Percentiles rank a stretch among this genome's conserved stretches.
Evolutionary conservation across 2,888 invertebrate species (phyloP).

Genomic region (Ichneumoninae sp.): DNA sequence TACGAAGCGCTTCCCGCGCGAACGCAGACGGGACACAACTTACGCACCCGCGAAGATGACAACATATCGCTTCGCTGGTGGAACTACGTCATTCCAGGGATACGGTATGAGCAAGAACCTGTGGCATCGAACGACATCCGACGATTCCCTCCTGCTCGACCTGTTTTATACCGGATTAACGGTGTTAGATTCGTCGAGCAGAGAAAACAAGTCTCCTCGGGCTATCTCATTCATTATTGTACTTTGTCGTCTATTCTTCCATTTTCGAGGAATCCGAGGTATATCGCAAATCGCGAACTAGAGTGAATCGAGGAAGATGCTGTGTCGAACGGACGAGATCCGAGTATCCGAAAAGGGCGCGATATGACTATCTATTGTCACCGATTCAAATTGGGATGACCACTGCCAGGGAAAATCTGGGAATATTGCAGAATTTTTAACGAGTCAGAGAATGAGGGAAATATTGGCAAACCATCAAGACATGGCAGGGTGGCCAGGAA

Average conservation of each 20-base stretch:
- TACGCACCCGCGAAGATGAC: conserved; percentile 57
- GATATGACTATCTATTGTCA: background rate
- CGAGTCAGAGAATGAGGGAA: background rate
- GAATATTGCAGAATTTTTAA: no score
- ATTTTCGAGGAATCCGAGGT: conserved; percentile 9
- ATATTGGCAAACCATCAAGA: background rate
- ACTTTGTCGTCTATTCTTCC: conserved; percentile 26
- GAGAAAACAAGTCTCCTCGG: conserved; percentile 64
- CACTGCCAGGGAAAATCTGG: no score
- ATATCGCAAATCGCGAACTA: conserved; percentile 62
- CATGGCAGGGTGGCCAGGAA: no score
- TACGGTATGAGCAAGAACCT: conserved; percentile 13
- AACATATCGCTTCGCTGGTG: conserved; percentile 44
- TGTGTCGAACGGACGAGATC: conserved; percentile 44
- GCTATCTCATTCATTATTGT: conserved; percentile 8
- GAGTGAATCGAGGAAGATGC: conserved; percentile 51
- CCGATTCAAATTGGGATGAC: background rate
- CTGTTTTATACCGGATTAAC: conserved; percentile 64
- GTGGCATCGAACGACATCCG: conserved; percentile 3
- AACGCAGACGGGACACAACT: conserved; percentile 1
- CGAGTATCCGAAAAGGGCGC: conserved; percentile 54
- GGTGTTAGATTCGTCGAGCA: conserved; percentile 69
- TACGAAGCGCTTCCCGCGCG: background rate
- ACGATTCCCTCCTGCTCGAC: conserved; percentile 22
- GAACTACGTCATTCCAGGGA: conserved; percentile 23